Base-by-base conservation (phyloP, 2,888 invertebrate species). In the Nomada fucata region DNA sequence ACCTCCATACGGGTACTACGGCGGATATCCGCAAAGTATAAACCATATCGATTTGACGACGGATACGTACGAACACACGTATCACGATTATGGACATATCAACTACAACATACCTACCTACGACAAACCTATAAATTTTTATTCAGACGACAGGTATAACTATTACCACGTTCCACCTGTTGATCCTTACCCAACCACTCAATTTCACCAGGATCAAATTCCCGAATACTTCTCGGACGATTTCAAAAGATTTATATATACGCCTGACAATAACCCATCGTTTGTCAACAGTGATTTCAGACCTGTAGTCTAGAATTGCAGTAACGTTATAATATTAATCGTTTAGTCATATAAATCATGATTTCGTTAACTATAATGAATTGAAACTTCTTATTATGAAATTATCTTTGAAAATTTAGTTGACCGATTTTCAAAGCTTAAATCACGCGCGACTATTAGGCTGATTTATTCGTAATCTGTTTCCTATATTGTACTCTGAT, bases 21-120 rank as follows among this genome's bases (percentile, higher is more conserved):
- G 89, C 5, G 93, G 93, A 42, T 79, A 86, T 83, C 89, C 92
- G 0, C 93, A 93, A 72, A 79, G 89, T 11, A 69, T 93, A 26
- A 82, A 86, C 0, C 78, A 91, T 29, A 13, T 92, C 1, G 87
- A 87, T 3, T 78, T 92, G 3, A 92, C 92, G 2, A 90, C 91
- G 10, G 74, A 77, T 15, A 5, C 71, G 11, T 72, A 71, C 50
- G 44, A 72, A 1, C 63, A 63, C 26, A 63, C 53, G 10, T 83
- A 84, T 55, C 78, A 68, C 3, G 78, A 76, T 52, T 75, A 79
- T 59, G 80, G 60, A 1, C 76, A 70, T 2, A 29, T 79, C 36
- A 76, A 81, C 63, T 89, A 86, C 20, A 76, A 85, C 68, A 26
- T 75, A 29, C 83, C 86, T 11, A 52, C 67, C 2, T 79, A 82